phyloP scores from a whole-genome alignment of 92 coral and sea anemone species.

The Scolanthus callimorphus region DNA sequence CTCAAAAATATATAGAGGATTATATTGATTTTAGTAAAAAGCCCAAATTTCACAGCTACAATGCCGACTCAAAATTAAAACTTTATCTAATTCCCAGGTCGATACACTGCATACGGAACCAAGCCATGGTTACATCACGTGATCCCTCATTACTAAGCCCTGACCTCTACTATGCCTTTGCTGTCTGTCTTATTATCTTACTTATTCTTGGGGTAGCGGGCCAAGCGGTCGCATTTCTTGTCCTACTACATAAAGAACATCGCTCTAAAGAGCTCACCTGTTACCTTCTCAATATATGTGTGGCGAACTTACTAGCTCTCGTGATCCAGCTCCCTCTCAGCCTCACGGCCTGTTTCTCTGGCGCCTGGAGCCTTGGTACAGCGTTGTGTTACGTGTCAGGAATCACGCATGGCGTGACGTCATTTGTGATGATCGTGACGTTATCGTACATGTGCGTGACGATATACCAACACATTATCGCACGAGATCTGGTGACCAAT shows the following conservation, averaged over 20 bases:
- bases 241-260: conserved; percentile 6
- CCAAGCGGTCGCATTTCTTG: conserved; percentile 6
- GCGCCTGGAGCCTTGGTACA: conserved; percentile 34
- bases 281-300: conserved; percentile 56
- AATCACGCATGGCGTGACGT: conserved; percentile 46
- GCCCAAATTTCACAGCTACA: too few species aligned
- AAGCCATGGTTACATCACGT: too few species aligned
- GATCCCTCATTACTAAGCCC: too few species aligned
- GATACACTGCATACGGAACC: neutral
- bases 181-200: conserved; percentile 2
- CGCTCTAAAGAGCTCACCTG: conserved; percentile 42
- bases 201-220: conserved; percentile 7
- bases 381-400: conserved; percentile 34
- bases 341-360: conserved; percentile 37
- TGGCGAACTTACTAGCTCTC: conserved; percentile 49
- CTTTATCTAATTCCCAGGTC: too few species aligned
- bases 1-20: too few species aligned
- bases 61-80: too few species aligned
- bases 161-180: neutral
- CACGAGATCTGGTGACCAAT: conserved; percentile 3
- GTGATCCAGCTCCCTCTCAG: conserved; percentile 50
- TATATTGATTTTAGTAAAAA: too few species aligned
- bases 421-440: conserved; percentile 49
- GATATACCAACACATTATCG: conserved; percentile 36
- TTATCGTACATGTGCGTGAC: conserved; percentile 48